phyloP scores from a whole-genome alignment of 2,113 vertebrate genomes.

The Cromileptes altivelis region DNA sequence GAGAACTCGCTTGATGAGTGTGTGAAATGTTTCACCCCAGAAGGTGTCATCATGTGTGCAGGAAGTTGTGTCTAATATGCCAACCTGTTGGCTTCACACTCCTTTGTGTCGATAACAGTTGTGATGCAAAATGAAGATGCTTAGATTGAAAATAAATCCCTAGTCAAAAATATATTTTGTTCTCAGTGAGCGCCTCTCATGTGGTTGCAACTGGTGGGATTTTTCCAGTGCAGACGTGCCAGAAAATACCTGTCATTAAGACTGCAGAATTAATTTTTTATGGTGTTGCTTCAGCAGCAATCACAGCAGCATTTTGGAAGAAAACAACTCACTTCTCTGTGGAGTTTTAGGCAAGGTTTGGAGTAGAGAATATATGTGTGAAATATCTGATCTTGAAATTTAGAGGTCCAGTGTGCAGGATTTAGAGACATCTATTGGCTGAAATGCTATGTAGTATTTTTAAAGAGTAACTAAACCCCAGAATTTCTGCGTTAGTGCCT shows the following conservation, averaged over 20 bases:
- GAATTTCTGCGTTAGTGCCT: no score
- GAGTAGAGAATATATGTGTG: background rate
- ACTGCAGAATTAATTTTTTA: slow-evolving; percentile 29
- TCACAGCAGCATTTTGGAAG: slow-evolving; percentile 2
- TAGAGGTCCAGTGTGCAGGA: no score
- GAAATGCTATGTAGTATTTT: no score
- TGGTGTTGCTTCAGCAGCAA: slow-evolving; percentile 12
- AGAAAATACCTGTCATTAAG: slow-evolving; percentile 23
- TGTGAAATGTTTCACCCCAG: slow-evolving; percentile 9
- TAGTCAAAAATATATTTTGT: slow-evolving; percentile 3
- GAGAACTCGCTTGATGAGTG: background rate
- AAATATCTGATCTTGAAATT: background rate
- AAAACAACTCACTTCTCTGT: background rate
- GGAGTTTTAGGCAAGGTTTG: background rate
- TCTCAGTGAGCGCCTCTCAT: slow-evolving; percentile 9
- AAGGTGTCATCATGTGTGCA: background rate
- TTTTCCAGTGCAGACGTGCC: slow-evolving; percentile 9
- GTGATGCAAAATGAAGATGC: slow-evolving; percentile 24
- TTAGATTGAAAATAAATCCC: slow-evolving; percentile 22
- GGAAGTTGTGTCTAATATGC: background rate
- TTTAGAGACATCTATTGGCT: background rate
- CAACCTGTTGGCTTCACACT: slow-evolving; percentile 3
- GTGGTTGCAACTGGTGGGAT: slow-evolving; percentile 19
- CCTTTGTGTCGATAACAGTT: slow-evolving; percentile 17
- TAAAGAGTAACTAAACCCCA: no score